Base-by-base conservation (phyloP, 2,113 vertebrate species). In the Macroglossus sobrinus region DNA sequence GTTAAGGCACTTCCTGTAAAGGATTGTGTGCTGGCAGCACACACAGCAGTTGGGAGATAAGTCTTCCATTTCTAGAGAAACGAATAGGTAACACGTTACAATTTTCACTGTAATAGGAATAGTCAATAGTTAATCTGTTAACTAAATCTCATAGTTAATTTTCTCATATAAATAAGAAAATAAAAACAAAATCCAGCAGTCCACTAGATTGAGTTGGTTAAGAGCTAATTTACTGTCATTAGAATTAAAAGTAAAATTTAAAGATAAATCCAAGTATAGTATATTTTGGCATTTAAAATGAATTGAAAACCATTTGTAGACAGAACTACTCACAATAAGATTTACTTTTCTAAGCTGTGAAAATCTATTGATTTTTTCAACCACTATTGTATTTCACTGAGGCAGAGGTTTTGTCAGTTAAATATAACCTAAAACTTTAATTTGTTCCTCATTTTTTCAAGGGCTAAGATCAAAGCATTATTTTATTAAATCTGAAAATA, bases 241-340 rank as follows among this genome's bases (percentile, higher is more conserved):
- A 71, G 63, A 82, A 80, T 80, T 30, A 88, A 80, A 85, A 59
- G 35, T 24, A 40, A 95, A 61, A 71, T 35, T 87, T 93, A 68
- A 92, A 74, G 40, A 57, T 68, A 69, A 94, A 55, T 30, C 16
- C n/a, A 81, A 40, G 12, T 38, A 64, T 14, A 93, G 30, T 53
- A 30, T 61, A 89, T 80, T 96, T 94, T 78, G 55, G 47, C 45
- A 33, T 84, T 95, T 89, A 95, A 92, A 96, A 95, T 91, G 3
- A 81, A 94, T 40, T 88, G 24, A 81, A 94, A 96, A 9, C 11
- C 24, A 72, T 91, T 95, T 82, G 80, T 1, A 93, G 26, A 72
- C 61, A 87, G 5, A 84, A 15, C 15, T 91, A 94, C 82, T 92
- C 95, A 82, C 14, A 76, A 33, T 50, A 94, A 93, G 53, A 84